Conservation (phyloP, 2,888 invertebrate species). For the Noctua fimbriata region DNA sequence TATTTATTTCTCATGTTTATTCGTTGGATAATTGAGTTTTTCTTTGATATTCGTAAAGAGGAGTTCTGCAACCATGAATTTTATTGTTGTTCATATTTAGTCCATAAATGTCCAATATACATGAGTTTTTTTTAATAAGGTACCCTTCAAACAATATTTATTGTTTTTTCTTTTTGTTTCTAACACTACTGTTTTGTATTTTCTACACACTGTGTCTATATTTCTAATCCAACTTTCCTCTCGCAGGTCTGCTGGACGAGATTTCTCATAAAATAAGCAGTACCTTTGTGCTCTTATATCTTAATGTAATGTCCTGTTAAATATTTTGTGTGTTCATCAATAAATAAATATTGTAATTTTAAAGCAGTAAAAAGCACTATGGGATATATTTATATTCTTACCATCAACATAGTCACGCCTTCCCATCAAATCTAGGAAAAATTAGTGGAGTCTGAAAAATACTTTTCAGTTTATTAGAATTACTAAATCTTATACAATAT, state of each 20-base stretch:
- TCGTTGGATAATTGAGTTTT: conserved; percentile 38
- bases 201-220: no score
- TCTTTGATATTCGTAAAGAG: conserved; percentile 9
- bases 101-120: not conserved
- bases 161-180: not conserved
- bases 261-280: no score
- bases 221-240: no score
- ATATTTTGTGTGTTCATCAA: no score
- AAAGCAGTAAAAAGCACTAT: not conserved
- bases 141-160: not conserved
- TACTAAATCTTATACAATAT: not conserved
- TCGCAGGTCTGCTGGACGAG: no score
- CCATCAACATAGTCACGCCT: not conserved
- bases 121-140: not conserved
- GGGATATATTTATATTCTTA: not conserved
- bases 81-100: conserved; percentile 16
- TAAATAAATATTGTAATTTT: not conserved
- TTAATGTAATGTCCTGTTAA: no score
- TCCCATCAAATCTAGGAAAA: not conserved
- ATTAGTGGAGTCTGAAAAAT: not conserved
- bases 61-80: not conserved
- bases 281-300: no score
- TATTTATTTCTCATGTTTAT: conserved; percentile 47
- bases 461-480: not conserved
- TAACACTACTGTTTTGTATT: no score